Evolutionary conservation across 2,113 vertebrate species (phyloP).

Genomic region (Scortum barcoo): DNA sequence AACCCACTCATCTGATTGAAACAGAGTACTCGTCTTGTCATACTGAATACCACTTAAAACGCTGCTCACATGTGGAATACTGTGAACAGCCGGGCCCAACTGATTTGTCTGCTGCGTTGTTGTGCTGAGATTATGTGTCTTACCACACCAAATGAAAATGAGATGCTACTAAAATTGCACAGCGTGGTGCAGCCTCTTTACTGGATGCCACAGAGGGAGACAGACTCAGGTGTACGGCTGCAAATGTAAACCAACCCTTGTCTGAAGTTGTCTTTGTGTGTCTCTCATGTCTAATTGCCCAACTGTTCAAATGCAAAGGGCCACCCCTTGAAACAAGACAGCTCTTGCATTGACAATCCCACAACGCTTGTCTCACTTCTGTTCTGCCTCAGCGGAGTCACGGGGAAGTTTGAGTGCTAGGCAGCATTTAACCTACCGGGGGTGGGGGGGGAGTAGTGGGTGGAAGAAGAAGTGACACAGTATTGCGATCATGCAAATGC

Average conservation of each 20-base stretch:
- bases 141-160: neutral
- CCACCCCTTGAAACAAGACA: constrained; percentile 75
- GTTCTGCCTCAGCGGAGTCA: constrained; percentile 67
- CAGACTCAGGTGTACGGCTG: constrained; percentile 7
- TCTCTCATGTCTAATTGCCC: constrained; percentile 60
- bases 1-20: constrained; percentile 4
- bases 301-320: constrained; percentile 42
- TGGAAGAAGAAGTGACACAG: constrained; percentile 66
- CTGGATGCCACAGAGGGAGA: constrained; percentile 4
- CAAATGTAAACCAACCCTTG: constrained; percentile 44
- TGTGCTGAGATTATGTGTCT: neutral
- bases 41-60: constrained; percentile 1
- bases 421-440: constrained; percentile 62
- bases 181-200: neutral
- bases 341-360: constrained; percentile 73
- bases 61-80: neutral
- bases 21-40: constrained; percentile 1
- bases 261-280: constrained; percentile 45
- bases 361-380: constrained; percentile 63
- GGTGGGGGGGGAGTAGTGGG: no score
- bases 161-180: neutral
- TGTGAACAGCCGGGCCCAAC: neutral
- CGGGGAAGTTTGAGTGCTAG: constrained; percentile 61
- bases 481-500: constrained; percentile 80
- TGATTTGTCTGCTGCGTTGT: neutral